Evolutionary conservation across 2,113 vertebrate genomes (phyloP), one percentile per base, ranked within the genome.

Genomic region (Ictalurus furcatus): DNA sequence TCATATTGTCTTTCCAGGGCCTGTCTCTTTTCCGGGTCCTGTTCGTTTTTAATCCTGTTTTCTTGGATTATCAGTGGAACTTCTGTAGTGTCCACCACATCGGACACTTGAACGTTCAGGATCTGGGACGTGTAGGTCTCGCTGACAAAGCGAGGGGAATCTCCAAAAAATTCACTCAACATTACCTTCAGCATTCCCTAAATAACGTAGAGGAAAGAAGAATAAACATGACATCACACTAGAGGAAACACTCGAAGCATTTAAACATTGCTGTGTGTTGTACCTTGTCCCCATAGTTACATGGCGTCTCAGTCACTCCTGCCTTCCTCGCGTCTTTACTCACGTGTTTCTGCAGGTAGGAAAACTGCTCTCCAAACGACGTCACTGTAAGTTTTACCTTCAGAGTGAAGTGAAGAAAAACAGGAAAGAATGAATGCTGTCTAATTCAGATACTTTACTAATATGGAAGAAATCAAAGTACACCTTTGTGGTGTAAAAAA

Each of bases 221-320:
- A 44, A 76, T 25, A 69, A 69, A 74, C 3, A n/a, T 2, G 3
- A n/a, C 28, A 13, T 67, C n/a, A 74, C 34, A 74, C 34, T 11
- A n/a, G 25, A 63, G 23, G 19, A 37, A 37, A 34, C 37, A 28
- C 8, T 8, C 14, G 0, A n/a, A 69, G n/a, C 19, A 34, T 52
- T 37, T 56, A 48, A 65, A 67, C 19, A 69, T 73, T 21, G 0
- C 44, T 3, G 23, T 21, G 52, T 11, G 3, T 56, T 54, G 14
- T n/a, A 2, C 89, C 89, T 14, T 37, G 73, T 90, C 16, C 1
- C 89, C 89, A 80, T 85, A 85, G 40, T 85, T 48, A 82, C 63
- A 40, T 9, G 61, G 34, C 6, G 44, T 37, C 14, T 28, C 28
- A 28, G 40, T 59, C 34, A 25, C 21, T 54, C 37, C 58, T 4